These are phyloP conservation scores for Alethe diademata DNA, from an alignment of 2,113 vertebrate species.

Conservation along the genomic window DNA sequence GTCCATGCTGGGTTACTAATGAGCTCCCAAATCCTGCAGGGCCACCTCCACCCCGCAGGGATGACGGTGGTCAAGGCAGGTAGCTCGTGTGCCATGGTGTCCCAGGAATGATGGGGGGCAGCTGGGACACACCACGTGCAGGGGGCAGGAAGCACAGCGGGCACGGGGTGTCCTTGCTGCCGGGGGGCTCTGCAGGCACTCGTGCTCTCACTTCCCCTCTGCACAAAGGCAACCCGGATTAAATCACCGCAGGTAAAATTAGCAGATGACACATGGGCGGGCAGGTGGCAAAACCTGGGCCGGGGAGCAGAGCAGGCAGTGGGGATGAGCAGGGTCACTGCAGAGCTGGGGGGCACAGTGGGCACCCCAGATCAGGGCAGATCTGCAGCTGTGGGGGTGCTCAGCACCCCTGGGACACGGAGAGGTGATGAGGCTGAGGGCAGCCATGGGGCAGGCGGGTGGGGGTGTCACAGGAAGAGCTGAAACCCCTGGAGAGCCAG, in stretches of 20 bases:
- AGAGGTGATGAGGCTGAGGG: accelerated
- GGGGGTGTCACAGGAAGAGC: neutral
- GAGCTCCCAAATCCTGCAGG: neutral
- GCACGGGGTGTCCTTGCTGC: neutral
- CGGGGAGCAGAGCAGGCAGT: accelerated
- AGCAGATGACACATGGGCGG: neutral
- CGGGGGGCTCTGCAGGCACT: neutral
- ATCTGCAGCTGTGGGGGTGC: accelerated
- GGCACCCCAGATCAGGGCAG: accelerated
- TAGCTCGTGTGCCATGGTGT: accelerated
- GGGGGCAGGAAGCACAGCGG: neutral
- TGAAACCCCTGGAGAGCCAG: neutral
- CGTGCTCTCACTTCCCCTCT: neutral
- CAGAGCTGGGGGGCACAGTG: neutral
- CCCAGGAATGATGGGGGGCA: neutral
- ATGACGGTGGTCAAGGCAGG: neutral
- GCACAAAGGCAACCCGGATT: neutral
- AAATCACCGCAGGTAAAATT: slow-evolving; percentile 47
- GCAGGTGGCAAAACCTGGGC: neutral
- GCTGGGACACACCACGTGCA: accelerated
- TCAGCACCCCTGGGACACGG: neutral
- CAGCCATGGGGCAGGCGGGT: accelerated
- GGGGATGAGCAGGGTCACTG: accelerated
- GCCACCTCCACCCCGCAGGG: neutral
- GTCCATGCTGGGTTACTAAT: accelerated